Base-by-base conservation (phyloP, 2,113 vertebrate genomes). In the Tichodroma muraria region DNA sequence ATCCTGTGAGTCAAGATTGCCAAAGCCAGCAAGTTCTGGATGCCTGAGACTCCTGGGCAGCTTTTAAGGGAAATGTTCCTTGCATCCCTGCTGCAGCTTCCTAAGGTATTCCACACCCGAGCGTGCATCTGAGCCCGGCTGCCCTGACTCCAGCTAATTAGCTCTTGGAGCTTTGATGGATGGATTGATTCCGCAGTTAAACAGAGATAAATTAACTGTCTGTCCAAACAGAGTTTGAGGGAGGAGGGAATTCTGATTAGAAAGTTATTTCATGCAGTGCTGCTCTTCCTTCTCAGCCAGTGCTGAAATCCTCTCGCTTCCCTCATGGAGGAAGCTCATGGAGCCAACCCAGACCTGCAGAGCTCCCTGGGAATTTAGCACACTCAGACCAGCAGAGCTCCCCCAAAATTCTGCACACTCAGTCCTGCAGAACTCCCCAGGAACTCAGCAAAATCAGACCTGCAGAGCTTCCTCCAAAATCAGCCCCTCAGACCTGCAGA, bases 151-250 rank as follows among this genome's bases (percentile, higher is more conserved):
- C 71, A 64, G 91, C 95, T 97, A 97, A 97, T 96, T 94, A 96
- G 93, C 93, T 95, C 76, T 12, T 54, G 87, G 52, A 82, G 90
- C 95, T 95, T 93, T 97, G 97, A 97, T 97, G 94, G 96, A 97
- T 97, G 96, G 95, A 91, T 95, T 97, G 97, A 91, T 94, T 94
- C 95, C 33, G 59, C 93, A 87, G 82, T 97, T 96, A 96, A 97
- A 95, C 94, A 56, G 95, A 97, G 97, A 97, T 96, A 97, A 97
- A 97, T 97, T 96, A 97, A 97, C 96, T 96, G 96, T 97, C 95
- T 80, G 4, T 95, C 90, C 88, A 92, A 96, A 88, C 33, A 66
- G 85, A 95, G 91, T 95, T 95, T 90, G 95, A 96, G 90, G 89
- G 94, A 96, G 91, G 89, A 94, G 88, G 94, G 91, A 97, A 96